Evolutionary conservation across 2,888 invertebrate genomes (phyloP), one percentile per base, ranked within the genome.

Genomic region (Anoncus sp.): DNA sequence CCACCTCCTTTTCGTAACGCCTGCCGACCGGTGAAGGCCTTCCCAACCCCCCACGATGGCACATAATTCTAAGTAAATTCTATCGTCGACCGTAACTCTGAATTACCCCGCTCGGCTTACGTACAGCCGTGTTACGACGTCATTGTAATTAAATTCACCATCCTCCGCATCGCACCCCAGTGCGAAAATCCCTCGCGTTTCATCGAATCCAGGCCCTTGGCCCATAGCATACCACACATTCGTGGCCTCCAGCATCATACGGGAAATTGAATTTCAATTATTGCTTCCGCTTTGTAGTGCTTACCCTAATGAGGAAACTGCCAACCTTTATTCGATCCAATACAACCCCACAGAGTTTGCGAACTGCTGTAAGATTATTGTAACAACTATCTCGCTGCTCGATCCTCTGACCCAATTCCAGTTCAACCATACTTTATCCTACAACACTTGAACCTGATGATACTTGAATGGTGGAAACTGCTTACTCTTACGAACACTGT

Each of bases 101-200:
- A 79, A 71, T 74, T 79, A 79, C 31, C 57, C n/a, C 62, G 49
- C 62, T 62, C 27, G 49, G 57, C 59, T 73, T 66, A 63, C 63
- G 35, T 40, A 57, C 66, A 60, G 47, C 45, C 47, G 24, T 60
- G 51, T 77, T 76, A 76, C 63, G 67, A 76, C 47, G 59, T 67
- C 76, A 72, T 79, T 79, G 63, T 76, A 79, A 79, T 78, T 75
- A 78, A 78, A 78, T 78, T 78, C 65, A 57, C 67, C 67, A 60
- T 73, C 71, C 59, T 49, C 53, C 9, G 14, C 20, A 16, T 45
- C 9, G 22, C 9, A 18, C 10, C 49, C 27, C 18, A 22, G 49
- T n/a, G 22, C 18, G 43, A 38, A 45, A 40, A 72, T 72, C 66
- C n/a, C n/a, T 45, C 59, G 24, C 60, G 66, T 60, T 66, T 60